Percentiles rank a stretch among this genome's conserved stretches.
These are phyloP conservation scores for Aphelenchoides fujianensis DNA, from an alignment of 1,140 invertebrate species.

Conservation along the genomic window DNA sequence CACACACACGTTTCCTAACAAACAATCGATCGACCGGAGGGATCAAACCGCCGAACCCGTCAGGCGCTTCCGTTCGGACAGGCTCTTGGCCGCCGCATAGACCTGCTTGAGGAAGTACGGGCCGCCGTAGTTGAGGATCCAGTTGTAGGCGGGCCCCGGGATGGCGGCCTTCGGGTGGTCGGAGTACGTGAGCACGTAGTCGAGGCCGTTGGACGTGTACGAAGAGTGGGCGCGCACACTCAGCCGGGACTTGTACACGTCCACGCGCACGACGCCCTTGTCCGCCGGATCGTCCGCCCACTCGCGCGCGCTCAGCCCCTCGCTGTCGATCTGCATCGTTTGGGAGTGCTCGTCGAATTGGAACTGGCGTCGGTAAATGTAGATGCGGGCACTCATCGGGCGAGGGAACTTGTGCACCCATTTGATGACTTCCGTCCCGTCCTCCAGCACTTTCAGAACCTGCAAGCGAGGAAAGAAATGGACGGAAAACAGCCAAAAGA, in stretches of 20 bases:
- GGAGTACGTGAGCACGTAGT: slow-evolving; percentile 66
- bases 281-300: slow-evolving; percentile 27
- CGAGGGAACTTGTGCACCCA: slow-evolving; percentile 53
- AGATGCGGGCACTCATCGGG: slow-evolving; percentile 52
- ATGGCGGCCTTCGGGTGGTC: slow-evolving; percentile 66
- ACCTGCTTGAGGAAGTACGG: slow-evolving; percentile 54
- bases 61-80: not conserved
- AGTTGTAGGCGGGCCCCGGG: slow-evolving; percentile 50
- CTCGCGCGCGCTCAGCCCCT: slow-evolving; percentile 26
- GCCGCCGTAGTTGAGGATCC: slow-evolving; percentile 63
- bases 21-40: not conserved
- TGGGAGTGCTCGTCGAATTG: slow-evolving; percentile 38
- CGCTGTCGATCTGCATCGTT: slow-evolving; percentile 36
- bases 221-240: slow-evolving; percentile 47
- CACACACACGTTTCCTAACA: not conserved
- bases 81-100: slow-evolving; percentile 26
- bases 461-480: too few relatives aligned
- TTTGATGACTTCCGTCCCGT: slow-evolving; percentile 28
- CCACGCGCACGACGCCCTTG: slow-evolving; percentile 44
- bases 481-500: too few relatives aligned
- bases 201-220: slow-evolving; percentile 60
- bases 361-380: slow-evolving; percentile 44
- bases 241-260: slow-evolving; percentile 48
- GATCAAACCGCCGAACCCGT: not conserved
- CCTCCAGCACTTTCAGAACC: slow-evolving; percentile 7